Percentiles rank a stretch among this genome's conserved stretches.
phyloP scores from a whole-genome alignment of 30 jellyfish, hydroid and myxozoan genomes.

The Aurelia coerulea region DNA sequence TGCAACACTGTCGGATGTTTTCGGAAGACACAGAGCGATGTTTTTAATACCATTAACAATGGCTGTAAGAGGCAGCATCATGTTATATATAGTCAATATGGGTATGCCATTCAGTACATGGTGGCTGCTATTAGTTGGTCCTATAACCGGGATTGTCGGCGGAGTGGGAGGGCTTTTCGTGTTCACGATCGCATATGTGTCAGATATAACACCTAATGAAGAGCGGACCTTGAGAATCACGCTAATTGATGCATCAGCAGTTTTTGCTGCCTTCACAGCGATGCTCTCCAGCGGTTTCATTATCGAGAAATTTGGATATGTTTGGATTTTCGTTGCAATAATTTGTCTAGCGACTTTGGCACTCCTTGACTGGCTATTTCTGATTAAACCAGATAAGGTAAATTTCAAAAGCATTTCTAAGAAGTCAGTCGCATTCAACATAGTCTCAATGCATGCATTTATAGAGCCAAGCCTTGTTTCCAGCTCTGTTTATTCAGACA shows the following conservation, averaged over 20 bases:
- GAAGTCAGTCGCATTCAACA: no score
- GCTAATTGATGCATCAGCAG: conserved; percentile 20
- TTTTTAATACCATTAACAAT: conserved; percentile 13
- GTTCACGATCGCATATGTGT: conserved; percentile 21
- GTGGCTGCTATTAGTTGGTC: conserved; percentile 14
- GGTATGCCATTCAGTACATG: conserved; percentile 25
- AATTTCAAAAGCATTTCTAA: no score
- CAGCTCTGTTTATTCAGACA: no score
- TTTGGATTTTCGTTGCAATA: no score
- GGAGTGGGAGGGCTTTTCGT: conserved; percentile 29
- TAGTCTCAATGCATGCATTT: no score
- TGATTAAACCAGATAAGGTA: no score
- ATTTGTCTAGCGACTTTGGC: no score
- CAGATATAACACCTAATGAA: conserved; percentile 26
- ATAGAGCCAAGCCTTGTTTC: no score
- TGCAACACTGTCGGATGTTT: conserved; percentile 28
- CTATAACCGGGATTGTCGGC: conserved; percentile 20
- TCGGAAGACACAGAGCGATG: conserved; percentile 33
- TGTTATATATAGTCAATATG: conserved; percentile 3
- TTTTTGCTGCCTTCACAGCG: conserved; percentile 36
- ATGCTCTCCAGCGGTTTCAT: conserved; percentile 37
- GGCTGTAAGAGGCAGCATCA: conserved; percentile 16
- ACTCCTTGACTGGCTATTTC: no score
- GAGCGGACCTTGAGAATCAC: conserved; percentile 28
- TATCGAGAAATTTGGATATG: not conserved